Evolutionary conservation across 2,113 vertebrate genomes (phyloP).

Genomic region (Embiotoca jacksoni): DNA sequence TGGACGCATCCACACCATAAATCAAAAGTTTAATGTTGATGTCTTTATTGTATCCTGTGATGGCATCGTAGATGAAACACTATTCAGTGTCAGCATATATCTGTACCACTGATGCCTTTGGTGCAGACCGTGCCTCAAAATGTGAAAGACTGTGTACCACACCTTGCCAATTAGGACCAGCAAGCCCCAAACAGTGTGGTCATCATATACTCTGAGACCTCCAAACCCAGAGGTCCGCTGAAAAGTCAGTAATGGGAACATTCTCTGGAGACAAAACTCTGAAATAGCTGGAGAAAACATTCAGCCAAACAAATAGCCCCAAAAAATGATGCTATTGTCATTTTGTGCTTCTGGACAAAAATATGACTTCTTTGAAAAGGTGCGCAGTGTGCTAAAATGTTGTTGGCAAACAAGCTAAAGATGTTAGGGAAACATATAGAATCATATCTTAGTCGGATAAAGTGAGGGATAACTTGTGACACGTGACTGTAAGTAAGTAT

Average conservation of each 20-base stretch:
- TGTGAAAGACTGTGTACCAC: not conserved
- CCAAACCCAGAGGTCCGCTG: slow-evolving; percentile 1
- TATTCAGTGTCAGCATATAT: not conserved
- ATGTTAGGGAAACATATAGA: too few species aligned
- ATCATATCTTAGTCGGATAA: too few species aligned
- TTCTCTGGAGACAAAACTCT: not conserved
- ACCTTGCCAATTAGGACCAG: slow-evolving; percentile 4
- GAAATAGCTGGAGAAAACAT: not conserved
- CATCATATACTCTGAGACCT: not conserved
- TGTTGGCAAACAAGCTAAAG: too few species aligned
- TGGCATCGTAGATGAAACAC: not conserved
- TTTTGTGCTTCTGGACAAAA: too few species aligned
- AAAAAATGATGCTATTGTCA: too few species aligned
- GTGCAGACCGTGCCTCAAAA: not conserved
- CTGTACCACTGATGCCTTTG: not conserved
- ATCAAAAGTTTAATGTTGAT: slow-evolving; percentile 5
- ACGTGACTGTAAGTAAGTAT: not conserved
- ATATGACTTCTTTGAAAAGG: too few species aligned
- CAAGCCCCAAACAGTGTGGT: not conserved
- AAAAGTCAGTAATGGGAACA: slow-evolving; percentile 10
- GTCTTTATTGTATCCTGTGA: not conserved
- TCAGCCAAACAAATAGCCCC: too few species aligned
- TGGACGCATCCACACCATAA: slow-evolving; percentile 8
- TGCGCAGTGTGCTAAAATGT: too few species aligned
- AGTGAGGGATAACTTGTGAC: not conserved